Base-by-base conservation (phyloP, 2,797 vertebrate genomes). In the Rhynchonycteris naso region DNA sequence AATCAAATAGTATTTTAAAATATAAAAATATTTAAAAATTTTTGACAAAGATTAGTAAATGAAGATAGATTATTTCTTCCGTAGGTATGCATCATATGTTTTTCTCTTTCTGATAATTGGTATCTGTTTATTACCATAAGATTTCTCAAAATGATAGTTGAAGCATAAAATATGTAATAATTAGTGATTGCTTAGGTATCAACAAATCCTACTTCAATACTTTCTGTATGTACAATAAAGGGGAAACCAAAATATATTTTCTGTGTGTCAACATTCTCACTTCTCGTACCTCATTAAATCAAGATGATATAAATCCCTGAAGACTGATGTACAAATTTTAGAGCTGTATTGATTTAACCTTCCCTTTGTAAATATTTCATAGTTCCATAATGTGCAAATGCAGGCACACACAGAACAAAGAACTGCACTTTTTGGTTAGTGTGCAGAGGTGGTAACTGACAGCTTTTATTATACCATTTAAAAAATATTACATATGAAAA, bases 281-380 rank as follows among this genome's bases (percentile, higher is more conserved):
- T 97, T 71, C 59, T 97, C 96, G 82, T 97, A 97, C 97, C 98
- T 98, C 98, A 98, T 98, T 98, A 98, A 98, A 98, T 98, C 97
- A 98, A 97, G 97, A 98, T 97, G 96, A 98, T 97, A 95, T 95
- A 98, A 98, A 95, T 97, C 98, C 89, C 98, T 92, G 92, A 97
- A 98, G 98, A 97, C 47, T 82, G 82, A 90, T 98, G 97, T 95
- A 97, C 97, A 98, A 98, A 98, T 98, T 98, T 98, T 98, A 98
- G 96, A 98, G 95, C 95, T 96, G 91, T 98, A 98, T 98, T 98
- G 97, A 98, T 98, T 98, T 98, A 98, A 98, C 98, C 97, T 98
- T 98, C 95, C 94, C 95, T 98, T 96, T 98, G 97, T 98, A 98
- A 98, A 98, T 98, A 98, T 98, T 98, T 98, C 97, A 98, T 97